A percentile compares a stretch with the other conserved stretches of the same genome.
Conservation (phyloP, 1,140 invertebrate genomes). For the Brachionus plicatilis region DNA sequence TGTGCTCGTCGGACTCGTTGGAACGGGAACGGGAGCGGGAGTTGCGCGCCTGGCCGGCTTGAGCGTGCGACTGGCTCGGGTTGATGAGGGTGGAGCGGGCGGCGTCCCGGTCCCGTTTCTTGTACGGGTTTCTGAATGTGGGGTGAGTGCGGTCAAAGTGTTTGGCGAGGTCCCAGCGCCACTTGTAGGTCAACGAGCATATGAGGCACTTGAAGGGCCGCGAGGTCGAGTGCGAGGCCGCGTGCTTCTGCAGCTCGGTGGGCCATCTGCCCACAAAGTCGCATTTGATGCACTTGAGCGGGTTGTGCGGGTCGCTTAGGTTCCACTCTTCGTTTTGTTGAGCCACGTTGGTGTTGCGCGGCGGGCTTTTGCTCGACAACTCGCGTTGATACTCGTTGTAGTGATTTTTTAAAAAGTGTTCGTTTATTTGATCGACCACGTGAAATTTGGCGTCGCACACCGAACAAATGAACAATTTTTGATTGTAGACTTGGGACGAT, state of each 20-base stretch:
- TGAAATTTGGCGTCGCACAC: constrained; percentile 50
- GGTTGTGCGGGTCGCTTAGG: constrained; percentile 45
- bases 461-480: constrained; percentile 49
- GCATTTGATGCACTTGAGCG: constrained; percentile 52
- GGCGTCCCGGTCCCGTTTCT: constrained; percentile 45
- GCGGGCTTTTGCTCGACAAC: constrained; percentile 33
- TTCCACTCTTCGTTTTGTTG: constrained; percentile 50
- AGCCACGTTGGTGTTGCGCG: constrained; percentile 51
- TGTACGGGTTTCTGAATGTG: constrained; percentile 54
- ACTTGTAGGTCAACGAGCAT: constrained; percentile 54
- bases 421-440: constrained; percentile 45
- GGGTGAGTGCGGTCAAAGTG: constrained; percentile 55
- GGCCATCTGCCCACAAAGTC: constrained; percentile 55
- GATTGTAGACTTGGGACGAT: constrained; percentile 11
- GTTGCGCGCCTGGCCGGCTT: neutral
- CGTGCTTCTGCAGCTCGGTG: constrained; percentile 54
- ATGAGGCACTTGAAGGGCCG: constrained; percentile 54
- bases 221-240: constrained; percentile 49
- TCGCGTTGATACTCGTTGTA: constrained; percentile 40
- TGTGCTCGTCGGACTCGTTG: neutral
- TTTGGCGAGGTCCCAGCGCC: constrained; percentile 55
- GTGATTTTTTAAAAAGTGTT: constrained; percentile 42
- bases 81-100: neutral
- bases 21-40: neutral
- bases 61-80: neutral